These are phyloP conservation scores for Eupithecia pulchellata DNA, from an alignment of 2,888 invertebrate species.

Conservation along the genomic window DNA sequence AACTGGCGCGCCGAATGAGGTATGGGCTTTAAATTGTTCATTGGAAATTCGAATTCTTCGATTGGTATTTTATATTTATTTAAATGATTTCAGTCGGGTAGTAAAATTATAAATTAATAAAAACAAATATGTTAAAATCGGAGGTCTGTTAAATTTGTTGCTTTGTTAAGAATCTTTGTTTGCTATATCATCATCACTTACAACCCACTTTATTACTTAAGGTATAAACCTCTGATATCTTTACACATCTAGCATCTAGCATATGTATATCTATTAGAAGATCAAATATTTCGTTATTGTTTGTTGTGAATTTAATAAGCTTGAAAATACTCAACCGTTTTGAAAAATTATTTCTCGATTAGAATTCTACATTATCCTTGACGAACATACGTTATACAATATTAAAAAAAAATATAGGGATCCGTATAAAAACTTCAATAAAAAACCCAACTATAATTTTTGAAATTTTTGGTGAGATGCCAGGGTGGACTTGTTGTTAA, in stretches of 20 bases:
- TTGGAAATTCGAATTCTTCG: constrained; percentile 65
- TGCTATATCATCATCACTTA: background rate
- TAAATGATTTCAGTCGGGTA: constrained; percentile 24
- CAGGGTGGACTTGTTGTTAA: too few relatives aligned
- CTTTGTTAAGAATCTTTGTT: background rate
- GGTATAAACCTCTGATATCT: background rate
- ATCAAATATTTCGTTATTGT: too few relatives aligned
- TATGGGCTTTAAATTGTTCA: constrained; percentile 72
- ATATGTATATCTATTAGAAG: too few relatives aligned
- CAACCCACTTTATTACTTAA: background rate
- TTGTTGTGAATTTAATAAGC: too few relatives aligned
- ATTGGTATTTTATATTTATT: constrained; percentile 54
- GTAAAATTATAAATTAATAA: background rate
- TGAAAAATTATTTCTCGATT: too few relatives aligned
- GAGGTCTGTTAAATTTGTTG: background rate
- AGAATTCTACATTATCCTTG: too few relatives aligned
- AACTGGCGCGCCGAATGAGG: constrained; percentile 71
- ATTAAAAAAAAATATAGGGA: too few relatives aligned
- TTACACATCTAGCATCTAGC: background rate
- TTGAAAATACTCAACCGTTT: too few relatives aligned
- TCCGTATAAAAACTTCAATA: too few relatives aligned
- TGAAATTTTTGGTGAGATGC: too few relatives aligned
- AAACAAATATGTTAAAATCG: background rate
- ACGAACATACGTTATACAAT: too few relatives aligned
- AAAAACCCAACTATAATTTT: too few relatives aligned